These are phyloP conservation scores for Aphelenchoides fujianensis DNA, from an alignment of 1,140 invertebrate species.

Conservation along the genomic window DNA sequence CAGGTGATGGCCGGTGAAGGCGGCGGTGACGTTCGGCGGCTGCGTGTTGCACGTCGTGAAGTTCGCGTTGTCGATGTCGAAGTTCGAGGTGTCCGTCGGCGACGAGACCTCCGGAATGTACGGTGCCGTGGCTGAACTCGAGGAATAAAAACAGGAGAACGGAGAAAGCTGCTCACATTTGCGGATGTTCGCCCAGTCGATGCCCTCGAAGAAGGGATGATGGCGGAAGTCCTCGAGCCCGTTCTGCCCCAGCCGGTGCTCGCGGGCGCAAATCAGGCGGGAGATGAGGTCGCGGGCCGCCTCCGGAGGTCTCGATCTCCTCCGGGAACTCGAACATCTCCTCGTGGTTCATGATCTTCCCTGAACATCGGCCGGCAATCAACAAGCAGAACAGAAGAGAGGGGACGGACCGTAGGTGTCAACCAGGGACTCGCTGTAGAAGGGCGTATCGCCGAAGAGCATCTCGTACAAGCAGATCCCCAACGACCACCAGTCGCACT, in stretches of 20 bases:
- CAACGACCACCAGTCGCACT: conserved; percentile 99
- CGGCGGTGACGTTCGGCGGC: conserved; percentile 81
- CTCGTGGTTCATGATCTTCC: conserved; percentile 61
- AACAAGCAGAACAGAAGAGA: conserved; percentile 86
- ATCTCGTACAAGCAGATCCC: conserved; percentile 99
- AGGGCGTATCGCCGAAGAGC: conserved; percentile 96
- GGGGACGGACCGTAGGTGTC: conserved; percentile 99
- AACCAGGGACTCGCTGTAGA: conserved; percentile 97
- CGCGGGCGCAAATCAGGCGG: conserved; percentile 86
- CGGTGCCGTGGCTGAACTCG: conserved; percentile 70
- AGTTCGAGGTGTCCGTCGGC: conserved; percentile 97
- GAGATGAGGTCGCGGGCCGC: conserved; percentile 92
- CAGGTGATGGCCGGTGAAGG: conserved; percentile 90
- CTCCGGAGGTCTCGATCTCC: conserved; percentile 78
- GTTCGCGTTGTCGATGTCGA: conserved; percentile 79
- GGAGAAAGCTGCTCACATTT: conserved; percentile 44
- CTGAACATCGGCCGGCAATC: not conserved
- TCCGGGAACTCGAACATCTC: conserved; percentile 93
- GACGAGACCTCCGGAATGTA: conserved; percentile 94
- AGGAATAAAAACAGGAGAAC: not conserved
- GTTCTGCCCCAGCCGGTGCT: conserved; percentile 86
- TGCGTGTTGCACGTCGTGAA: conserved; percentile 73
- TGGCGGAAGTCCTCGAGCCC: conserved; percentile 88
- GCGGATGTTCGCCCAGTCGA: conserved; percentile 58
- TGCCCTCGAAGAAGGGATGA: conserved; percentile 61